Evolutionary conservation across 2,888 invertebrate genomes (phyloP).

Genomic region (Pocota personata): DNA sequence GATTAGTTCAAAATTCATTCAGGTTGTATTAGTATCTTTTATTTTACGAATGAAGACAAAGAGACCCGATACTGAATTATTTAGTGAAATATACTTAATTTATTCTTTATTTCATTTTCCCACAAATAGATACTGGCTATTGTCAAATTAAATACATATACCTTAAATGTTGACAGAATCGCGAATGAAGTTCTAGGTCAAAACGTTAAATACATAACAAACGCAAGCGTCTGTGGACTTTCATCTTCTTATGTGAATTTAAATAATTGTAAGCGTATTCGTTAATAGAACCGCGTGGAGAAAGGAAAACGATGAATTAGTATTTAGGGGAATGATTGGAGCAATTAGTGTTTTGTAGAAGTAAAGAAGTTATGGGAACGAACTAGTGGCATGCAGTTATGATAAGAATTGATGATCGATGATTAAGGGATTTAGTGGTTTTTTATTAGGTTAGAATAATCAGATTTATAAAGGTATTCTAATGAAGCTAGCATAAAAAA

Average conservation of each 20-base stretch:
- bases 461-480: too few species aligned
- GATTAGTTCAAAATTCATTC: background rate
- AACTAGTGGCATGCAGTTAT: background rate
- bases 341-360: background rate
- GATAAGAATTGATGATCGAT: too few species aligned
- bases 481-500: too few species aligned
- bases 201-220: constrained; percentile 46
- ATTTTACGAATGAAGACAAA: background rate
- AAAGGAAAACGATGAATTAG: constrained; percentile 10
- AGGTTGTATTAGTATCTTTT: background rate
- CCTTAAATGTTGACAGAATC: constrained; percentile 21
- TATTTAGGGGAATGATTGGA: background rate
- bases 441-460: too few species aligned
- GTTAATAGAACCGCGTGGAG: background rate
- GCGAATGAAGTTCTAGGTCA: constrained; percentile 58
- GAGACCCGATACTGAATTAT: background rate
- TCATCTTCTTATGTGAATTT: constrained; percentile 49
- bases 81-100: background rate
- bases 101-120: constrained; percentile 4
- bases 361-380: background rate
- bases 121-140: background rate
- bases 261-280: constrained; percentile 39
- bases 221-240: constrained; percentile 40
- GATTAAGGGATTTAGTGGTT: too few species aligned
- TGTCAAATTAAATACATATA: constrained; percentile 2